These are phyloP conservation scores for Mesoligia furuncula DNA, from an alignment of 2,888 invertebrate genomes.

Conservation along the genomic window DNA sequence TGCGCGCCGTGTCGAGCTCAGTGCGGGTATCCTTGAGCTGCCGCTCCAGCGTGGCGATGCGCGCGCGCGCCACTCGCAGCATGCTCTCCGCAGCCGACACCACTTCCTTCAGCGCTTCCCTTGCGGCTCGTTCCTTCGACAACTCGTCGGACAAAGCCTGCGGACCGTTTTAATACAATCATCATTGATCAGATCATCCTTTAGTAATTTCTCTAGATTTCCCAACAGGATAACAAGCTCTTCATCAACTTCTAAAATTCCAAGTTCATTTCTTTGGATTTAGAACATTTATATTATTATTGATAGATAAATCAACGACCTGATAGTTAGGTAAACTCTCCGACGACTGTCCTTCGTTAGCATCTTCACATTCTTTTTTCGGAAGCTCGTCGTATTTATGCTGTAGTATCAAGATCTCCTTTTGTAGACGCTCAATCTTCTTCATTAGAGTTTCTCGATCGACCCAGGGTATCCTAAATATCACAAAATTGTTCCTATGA, in stretches of 20 bases:
- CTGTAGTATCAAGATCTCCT: constrained; percentile 79
- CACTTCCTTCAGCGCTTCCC: constrained; percentile 82
- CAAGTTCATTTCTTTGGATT: background rate
- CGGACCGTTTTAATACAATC: constrained; percentile 1
- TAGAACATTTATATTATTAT: background rate
- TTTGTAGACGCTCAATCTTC: constrained; percentile 81
- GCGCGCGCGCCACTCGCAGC: constrained; percentile 83
- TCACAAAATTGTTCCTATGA: background rate
- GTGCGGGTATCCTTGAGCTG: constrained; percentile 81
- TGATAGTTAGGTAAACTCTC: constrained; percentile 66
- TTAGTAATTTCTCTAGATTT: background rate
- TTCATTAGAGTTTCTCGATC: constrained; percentile 81
- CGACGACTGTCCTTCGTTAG: constrained; percentile 40
- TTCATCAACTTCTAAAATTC: background rate
- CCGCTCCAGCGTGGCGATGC: constrained; percentile 82
- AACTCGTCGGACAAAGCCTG: constrained; percentile 79
- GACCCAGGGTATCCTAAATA: constrained; percentile 81
- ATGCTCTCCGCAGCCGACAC: constrained; percentile 84
- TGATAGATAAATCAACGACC: constrained; percentile 61
- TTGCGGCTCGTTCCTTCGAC: constrained; percentile 81
- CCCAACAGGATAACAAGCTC: background rate
- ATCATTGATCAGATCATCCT: background rate
- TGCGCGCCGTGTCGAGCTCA: constrained; percentile 78
- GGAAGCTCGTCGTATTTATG: constrained; percentile 77
- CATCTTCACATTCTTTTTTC: constrained; percentile 71